Conservation (phyloP, 2,113 vertebrate genomes). For the Pica pica region DNA sequence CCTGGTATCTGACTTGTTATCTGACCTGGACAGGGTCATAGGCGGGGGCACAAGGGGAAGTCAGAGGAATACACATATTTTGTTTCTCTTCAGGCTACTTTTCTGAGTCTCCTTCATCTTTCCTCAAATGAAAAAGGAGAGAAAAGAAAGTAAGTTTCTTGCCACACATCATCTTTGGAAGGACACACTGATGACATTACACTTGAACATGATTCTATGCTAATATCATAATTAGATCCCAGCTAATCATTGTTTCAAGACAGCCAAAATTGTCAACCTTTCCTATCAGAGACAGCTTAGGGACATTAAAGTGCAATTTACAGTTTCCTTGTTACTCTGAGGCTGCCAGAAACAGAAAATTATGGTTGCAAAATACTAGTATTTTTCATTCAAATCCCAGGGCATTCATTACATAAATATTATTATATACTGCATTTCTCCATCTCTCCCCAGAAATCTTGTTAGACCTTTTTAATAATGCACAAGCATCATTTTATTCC, state of each 20-base stretch:
- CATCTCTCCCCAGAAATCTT: background rate
- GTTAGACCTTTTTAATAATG: background rate
- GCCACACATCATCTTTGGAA: background rate
- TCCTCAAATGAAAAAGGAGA: background rate
- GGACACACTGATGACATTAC: background rate
- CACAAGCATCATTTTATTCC: background rate
- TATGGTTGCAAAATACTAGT: background rate
- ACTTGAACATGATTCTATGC: background rate
- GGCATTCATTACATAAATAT: background rate
- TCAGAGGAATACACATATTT: background rate
- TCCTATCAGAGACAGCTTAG: background rate
- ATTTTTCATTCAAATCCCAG: slow-evolving; percentile 19
- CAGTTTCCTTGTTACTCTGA: background rate
- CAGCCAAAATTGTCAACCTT: background rate
- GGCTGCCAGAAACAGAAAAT: background rate
- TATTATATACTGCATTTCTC: background rate
- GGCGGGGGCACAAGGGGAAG: background rate
- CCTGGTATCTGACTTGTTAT: background rate
- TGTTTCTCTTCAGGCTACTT: background rate
- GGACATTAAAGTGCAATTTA: background rate
- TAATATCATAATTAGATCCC: background rate
- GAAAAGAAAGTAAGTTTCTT: background rate
- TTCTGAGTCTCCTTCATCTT: background rate
- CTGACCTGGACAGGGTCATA: background rate
- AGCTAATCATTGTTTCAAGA: background rate